Percentiles rank a stretch among this genome's conserved stretches.
Evolutionary conservation across 30 jellyfish, hydroid and myxozoan genomes (phyloP).

Genomic region (Hydractinia echinata): DNA sequence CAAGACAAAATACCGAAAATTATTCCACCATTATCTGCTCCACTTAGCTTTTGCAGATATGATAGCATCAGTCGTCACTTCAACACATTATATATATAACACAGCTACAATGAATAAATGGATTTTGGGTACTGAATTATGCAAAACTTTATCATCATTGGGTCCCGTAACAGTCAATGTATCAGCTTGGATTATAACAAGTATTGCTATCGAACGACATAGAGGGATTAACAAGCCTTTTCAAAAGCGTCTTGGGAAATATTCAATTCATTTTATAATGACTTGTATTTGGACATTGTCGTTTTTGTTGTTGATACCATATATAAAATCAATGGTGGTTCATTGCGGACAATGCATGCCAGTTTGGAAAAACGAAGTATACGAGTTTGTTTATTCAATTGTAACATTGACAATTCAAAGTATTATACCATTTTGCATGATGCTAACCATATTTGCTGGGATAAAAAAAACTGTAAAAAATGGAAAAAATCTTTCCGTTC

Average conservation of each 20-base stretch:
- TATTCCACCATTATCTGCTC: no score
- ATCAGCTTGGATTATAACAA: slow-evolving; percentile 59
- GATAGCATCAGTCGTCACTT: no score
- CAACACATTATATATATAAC: no score
- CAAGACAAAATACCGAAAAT: no score
- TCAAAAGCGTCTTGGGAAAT: neutral
- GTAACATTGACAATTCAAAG: no score
- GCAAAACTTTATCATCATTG: slow-evolving; percentile 37
- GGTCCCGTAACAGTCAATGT: slow-evolving; percentile 61
- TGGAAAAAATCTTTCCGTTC: no score
- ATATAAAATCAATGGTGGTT: neutral
- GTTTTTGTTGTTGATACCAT: neutral
- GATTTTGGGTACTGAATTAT: neutral
- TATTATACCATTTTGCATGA: no score
- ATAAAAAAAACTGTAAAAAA: no score
- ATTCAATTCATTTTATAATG: neutral
- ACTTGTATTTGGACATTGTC: neutral
- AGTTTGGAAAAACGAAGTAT: neutral
- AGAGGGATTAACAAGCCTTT: slow-evolving; percentile 58
- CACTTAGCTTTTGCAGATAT: no score
- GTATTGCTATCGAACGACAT: slow-evolving; percentile 66
- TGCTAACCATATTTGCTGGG: no score
- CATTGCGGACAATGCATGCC: neutral
- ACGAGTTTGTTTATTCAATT: no score
- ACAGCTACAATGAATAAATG: neutral